These are phyloP conservation scores for Coptodon bakossiorum DNA, from an alignment of 2,113 vertebrate genomes.

Conservation along the genomic window DNA sequence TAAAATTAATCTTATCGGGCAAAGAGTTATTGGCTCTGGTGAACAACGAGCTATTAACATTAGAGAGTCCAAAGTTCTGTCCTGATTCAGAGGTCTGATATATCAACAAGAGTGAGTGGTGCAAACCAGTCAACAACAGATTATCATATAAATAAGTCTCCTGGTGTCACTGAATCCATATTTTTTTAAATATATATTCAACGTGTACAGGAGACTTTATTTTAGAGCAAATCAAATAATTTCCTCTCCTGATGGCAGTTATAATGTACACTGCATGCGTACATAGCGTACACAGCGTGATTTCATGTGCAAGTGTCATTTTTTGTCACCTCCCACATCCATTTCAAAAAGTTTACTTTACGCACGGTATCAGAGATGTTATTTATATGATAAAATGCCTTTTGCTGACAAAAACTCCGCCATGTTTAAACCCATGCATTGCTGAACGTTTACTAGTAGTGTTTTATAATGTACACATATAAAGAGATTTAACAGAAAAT, in stretches of 20 bases:
- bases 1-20: accelerated
- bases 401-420: neutral
- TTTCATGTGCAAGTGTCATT: neutral
- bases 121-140: neutral
- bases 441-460: neutral
- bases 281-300: neutral
- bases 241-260: neutral
- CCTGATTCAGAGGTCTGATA: neutral
- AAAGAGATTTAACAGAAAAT: neutral
- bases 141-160: neutral
- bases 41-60: neutral
- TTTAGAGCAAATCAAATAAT: neutral
- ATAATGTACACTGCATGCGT: neutral
- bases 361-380: accelerated
- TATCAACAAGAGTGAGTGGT: neutral
- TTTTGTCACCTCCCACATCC: neutral
- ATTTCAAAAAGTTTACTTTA: neutral
- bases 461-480: neutral
- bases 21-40: neutral
- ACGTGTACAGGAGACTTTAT: neutral
- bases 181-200: neutral
- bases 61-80: neutral
- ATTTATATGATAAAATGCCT: neutral
- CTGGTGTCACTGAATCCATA: neutral
- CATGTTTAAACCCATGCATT: neutral